phyloP scores from a whole-genome alignment of 2,113 vertebrate genomes.

The Amphiprion ocellaris region DNA sequence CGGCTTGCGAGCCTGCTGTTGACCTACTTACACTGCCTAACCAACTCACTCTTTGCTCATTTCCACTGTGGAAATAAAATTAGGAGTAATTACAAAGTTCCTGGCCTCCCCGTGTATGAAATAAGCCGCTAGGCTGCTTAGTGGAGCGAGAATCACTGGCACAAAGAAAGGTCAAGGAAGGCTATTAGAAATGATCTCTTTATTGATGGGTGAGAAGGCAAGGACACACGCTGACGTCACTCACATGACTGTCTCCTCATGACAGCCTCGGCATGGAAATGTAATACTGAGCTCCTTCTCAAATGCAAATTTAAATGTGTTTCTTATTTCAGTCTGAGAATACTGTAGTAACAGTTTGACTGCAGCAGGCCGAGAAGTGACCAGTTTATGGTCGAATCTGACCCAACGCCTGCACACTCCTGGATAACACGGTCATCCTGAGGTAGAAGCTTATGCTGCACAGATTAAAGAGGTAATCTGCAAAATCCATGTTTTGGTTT shows the following conservation, averaged over 20 bases:
- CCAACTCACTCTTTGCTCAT: conserved; percentile 68
- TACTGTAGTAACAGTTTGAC: not conserved
- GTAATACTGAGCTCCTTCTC: conserved; percentile 12
- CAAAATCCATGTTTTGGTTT: conserved; percentile 42
- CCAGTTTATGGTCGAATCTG: conserved; percentile 11
- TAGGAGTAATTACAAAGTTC: conserved; percentile 76
- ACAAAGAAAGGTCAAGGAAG: conserved; percentile 38
- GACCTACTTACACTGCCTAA: conserved; percentile 75
- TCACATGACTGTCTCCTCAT: not conserved
- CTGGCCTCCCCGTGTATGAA: conserved; percentile 35
- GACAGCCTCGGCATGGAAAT: conserved; percentile 6
- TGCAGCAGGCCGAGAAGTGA: not conserved
- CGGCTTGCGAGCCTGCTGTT: conserved; percentile 72
- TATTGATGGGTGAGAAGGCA: not conserved
- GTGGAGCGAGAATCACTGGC: conserved; percentile 27
- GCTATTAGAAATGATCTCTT: conserved; percentile 45
- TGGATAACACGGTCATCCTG: conserved; percentile 16
- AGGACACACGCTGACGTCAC: not conserved
- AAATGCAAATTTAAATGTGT: not conserved
- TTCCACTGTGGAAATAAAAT: conserved; percentile 78
- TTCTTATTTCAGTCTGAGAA: not conserved
- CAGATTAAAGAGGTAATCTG: conserved; percentile 67
- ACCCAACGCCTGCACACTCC: conserved; percentile 12
- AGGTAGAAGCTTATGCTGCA: conserved; percentile 19
- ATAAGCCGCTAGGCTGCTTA: conserved; percentile 50